Conservation (phyloP, 92 coral and sea anemone species). For the Micromussa lordhowensis region DNA sequence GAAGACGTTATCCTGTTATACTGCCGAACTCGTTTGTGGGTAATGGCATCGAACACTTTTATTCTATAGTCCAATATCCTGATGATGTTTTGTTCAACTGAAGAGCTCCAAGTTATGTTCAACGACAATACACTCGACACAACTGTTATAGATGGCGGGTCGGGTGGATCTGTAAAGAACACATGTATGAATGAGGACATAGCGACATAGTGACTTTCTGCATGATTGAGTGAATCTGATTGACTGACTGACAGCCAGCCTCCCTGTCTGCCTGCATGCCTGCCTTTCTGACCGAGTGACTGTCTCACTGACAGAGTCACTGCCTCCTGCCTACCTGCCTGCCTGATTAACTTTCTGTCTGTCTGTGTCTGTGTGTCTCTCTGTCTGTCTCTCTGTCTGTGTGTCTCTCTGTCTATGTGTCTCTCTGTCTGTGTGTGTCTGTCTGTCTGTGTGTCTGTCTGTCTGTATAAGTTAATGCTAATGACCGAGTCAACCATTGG, state of each 20-base stretch:
- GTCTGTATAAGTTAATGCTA: not conserved
- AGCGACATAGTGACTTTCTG: not conserved
- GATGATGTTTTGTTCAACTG: constrained; percentile 12
- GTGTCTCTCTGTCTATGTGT: not conserved
- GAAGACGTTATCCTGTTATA: not conserved
- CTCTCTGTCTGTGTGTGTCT: no score
- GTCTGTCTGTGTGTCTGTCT: not conserved
- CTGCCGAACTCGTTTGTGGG: not conserved
- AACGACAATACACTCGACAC: constrained; percentile 1
- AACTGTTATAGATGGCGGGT: constrained; percentile 7
- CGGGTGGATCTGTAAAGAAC: constrained; percentile 18
- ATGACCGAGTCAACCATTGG: not conserved
- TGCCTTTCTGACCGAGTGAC: not conserved
- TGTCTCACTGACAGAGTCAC: not conserved
- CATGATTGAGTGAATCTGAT: not conserved
- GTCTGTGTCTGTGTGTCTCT: not conserved
- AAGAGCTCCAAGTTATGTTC: constrained; percentile 15
- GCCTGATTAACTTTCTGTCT: no score
- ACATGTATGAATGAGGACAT: not conserved
- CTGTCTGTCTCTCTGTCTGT: not conserved
- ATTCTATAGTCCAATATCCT: constrained; percentile 26
- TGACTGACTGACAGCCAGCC: not conserved
- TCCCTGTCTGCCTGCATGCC: not conserved
- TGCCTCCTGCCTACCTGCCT: not conserved
- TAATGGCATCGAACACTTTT: not conserved